phyloP scores from a whole-genome alignment of 1,140 invertebrate species.

The Heliconius melpomene region DNA sequence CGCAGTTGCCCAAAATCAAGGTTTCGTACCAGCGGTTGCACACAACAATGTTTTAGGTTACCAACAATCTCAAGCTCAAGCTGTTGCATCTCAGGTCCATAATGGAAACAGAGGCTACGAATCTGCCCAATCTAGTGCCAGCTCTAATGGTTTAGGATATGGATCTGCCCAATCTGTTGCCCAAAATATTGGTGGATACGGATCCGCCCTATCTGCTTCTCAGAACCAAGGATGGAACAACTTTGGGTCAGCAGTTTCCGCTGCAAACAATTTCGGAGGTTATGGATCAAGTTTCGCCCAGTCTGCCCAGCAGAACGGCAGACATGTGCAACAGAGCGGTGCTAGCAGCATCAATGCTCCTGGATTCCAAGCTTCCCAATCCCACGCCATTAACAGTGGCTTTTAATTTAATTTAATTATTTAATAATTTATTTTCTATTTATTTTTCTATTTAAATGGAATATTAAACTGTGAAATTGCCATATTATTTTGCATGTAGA shows the following conservation, averaged over 20 bases:
- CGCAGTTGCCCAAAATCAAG: constrained; percentile 1
- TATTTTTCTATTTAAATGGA: neutral
- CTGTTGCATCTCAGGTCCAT: neutral
- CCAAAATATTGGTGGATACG: constrained; percentile 50
- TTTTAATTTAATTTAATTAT: constrained; percentile 43
- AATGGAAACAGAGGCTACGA: constrained; percentile 46
- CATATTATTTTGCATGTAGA: neutral
- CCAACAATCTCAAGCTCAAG: constrained; percentile 11
- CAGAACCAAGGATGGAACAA: constrained; percentile 41
- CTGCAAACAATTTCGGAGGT: constrained; percentile 51
- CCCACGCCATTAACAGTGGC: constrained; percentile 59
- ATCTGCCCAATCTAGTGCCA: constrained; percentile 47
- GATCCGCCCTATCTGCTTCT: constrained; percentile 53
- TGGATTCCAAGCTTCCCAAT: constrained; percentile 62
- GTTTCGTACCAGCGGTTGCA: neutral
- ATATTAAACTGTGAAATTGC: neutral
- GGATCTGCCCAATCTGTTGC: constrained; percentile 54
- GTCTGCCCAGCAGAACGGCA: constrained; percentile 51
- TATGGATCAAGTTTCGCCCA: constrained; percentile 59
- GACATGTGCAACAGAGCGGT: constrained; percentile 54
- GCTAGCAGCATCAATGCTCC: constrained; percentile 64
- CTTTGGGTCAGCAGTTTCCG: constrained; percentile 43
- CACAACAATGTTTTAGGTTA: neutral
- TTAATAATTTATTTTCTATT: constrained; percentile 8
- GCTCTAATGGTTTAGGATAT: constrained; percentile 48